Evolutionary conservation across 1,140 invertebrate species (phyloP).

Genomic region (Aradophagus sp.): DNA sequence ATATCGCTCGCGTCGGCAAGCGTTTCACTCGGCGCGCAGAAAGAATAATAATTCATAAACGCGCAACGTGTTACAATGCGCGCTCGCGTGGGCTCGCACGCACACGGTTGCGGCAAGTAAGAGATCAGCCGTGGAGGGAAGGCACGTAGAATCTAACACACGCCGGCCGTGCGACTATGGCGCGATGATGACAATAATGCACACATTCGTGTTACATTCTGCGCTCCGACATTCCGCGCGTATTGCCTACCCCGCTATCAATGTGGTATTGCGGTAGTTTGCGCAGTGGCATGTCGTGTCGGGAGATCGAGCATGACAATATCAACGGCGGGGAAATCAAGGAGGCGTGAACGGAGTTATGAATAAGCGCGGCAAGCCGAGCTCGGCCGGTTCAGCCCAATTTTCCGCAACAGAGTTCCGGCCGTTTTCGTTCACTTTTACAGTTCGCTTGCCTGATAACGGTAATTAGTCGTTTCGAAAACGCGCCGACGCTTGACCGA

Average conservation of each 20-base stretch:
- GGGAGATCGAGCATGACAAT: conserved; percentile 59
- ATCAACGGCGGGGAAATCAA: conserved; percentile 58
- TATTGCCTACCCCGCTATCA: conserved; percentile 55
- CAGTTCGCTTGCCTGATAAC: not conserved
- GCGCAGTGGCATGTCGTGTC: conserved; percentile 54
- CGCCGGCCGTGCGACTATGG: conserved; percentile 53
- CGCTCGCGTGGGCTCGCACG: not conserved
- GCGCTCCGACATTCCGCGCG: conserved; percentile 52
- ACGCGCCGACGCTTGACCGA: not conserved
- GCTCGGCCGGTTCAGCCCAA: conserved; percentile 7
- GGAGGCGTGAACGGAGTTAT: conserved; percentile 58
- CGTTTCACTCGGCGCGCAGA: too few species aligned
- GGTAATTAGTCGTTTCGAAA: not conserved
- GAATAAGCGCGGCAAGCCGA: conserved; percentile 50
- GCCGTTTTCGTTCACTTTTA: not conserved
- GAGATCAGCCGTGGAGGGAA: conserved; percentile 25
- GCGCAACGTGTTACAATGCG: conserved; percentile 2
- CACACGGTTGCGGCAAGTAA: conserved; percentile 9
- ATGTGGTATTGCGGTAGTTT: conserved; percentile 59
- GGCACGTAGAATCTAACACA: conserved; percentile 47
- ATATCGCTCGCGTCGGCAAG: too few species aligned
- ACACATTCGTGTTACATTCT: conserved; percentile 55
- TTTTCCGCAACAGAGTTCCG: not conserved
- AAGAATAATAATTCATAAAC: conserved; percentile 26
- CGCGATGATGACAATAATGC: conserved; percentile 56